These are phyloP conservation scores for Tricholauxania praeusta DNA, from an alignment of 2,888 invertebrate genomes.

Conservation along the genomic window DNA sequence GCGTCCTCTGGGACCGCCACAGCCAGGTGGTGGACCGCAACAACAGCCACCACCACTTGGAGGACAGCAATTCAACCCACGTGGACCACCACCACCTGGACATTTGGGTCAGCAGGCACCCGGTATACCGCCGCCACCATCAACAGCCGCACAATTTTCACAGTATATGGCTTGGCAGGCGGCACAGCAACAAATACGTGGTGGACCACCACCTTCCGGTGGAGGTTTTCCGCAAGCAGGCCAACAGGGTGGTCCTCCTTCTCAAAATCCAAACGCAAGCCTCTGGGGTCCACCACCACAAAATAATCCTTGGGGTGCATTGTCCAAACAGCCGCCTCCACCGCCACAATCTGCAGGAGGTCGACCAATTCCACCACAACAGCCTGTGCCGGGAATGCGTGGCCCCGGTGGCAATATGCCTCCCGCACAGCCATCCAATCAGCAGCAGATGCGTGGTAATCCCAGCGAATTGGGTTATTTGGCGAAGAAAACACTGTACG, in stretches of 20 bases:
- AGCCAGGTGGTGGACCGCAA: constrained; percentile 51
- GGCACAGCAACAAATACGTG: constrained; percentile 57
- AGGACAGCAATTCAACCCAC: constrained; percentile 48
- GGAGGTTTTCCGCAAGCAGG: constrained; percentile 44
- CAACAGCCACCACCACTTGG: constrained; percentile 52
- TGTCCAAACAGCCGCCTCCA: constrained; percentile 60
- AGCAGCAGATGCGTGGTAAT: constrained; percentile 56
- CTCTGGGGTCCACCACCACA: constrained; percentile 68
- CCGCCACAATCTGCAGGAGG: constrained; percentile 52
- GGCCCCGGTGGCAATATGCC: constrained; percentile 50
- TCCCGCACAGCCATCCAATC: constrained; percentile 46
- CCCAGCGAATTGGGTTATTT: constrained; percentile 61
- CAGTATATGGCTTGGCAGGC: constrained; percentile 64
- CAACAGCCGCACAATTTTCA: constrained; percentile 42
- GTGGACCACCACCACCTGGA: constrained; percentile 55
- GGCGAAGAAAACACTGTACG: constrained; percentile 60
- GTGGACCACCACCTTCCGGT: constrained; percentile 51
- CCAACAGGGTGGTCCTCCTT: constrained; percentile 55
- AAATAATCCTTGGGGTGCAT: constrained; percentile 65
- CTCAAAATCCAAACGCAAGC: constrained; percentile 66
- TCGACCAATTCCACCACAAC: constrained; percentile 50
- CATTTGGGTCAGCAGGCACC: constrained; percentile 53
- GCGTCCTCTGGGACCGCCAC: constrained; percentile 53
- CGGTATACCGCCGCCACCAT: constrained; percentile 49
- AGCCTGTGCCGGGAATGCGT: constrained; percentile 51